Percentiles rank a stretch among this genome's conserved stretches.
Conservation (phyloP, 1,140 invertebrate species). For the Drosophila fuyamai region DNA sequence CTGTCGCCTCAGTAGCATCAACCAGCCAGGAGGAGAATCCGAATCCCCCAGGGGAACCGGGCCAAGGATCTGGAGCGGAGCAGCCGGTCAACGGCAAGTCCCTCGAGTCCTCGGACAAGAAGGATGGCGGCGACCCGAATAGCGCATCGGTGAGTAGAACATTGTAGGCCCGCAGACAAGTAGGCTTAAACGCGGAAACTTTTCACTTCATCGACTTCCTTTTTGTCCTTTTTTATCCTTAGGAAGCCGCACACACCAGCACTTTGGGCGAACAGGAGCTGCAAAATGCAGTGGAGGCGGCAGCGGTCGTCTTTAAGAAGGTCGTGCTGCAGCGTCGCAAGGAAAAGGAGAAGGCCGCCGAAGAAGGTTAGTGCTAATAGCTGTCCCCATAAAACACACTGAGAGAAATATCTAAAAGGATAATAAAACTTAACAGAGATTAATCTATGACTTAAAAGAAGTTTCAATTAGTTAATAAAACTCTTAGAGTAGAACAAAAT, state of each 20-base stretch:
- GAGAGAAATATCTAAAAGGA: not conserved
- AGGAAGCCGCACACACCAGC: slow-evolving; percentile 65
- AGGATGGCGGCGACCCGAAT: slow-evolving; percentile 17
- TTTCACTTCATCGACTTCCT: not conserved
- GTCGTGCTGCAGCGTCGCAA: slow-evolving; percentile 83
- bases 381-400: not conserved
- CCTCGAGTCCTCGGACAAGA: slow-evolving; percentile 40
- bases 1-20: slow-evolving; percentile 62
- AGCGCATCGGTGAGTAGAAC: slow-evolving; percentile 49
- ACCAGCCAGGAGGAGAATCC: slow-evolving; percentile 35
- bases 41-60: not conserved
- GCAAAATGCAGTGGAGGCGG: slow-evolving; percentile 85
- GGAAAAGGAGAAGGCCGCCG: slow-evolving; percentile 75
- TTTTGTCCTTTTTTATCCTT: not conserved
- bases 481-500: too few species aligned
- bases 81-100: slow-evolving; percentile 52
- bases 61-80: not conserved
- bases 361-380: slow-evolving; percentile 78
- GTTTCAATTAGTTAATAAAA: too few species aligned
- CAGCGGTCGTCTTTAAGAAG: slow-evolving; percentile 85
- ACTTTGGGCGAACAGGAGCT: slow-evolving; percentile 87
- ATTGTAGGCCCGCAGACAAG: slow-evolving; percentile 7
- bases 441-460: too few species aligned
- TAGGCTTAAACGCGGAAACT: slow-evolving; percentile 29
- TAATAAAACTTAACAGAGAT: not conserved